Evolutionary conservation across 2,113 vertebrate species (phyloP).

Genomic region (Carassius gibelio): DNA sequence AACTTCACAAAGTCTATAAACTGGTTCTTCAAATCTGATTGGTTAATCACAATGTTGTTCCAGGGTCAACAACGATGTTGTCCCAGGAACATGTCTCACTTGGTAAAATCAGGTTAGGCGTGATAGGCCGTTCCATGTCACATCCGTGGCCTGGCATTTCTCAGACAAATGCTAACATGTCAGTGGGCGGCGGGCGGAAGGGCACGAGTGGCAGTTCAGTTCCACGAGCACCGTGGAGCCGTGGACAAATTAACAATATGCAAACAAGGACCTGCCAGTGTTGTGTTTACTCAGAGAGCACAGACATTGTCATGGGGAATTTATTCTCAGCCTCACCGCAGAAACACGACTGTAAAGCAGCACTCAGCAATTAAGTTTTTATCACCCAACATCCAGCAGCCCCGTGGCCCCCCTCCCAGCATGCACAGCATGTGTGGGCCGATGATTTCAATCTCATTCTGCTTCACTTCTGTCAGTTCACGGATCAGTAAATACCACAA

Average conservation of each 20-base stretch:
- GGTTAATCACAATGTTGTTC: no score
- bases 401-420: background rate
- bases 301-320: slow-evolving; percentile 56
- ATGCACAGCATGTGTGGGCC: slow-evolving; percentile 22
- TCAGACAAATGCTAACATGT: slow-evolving; percentile 52
- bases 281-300: slow-evolving; percentile 54
- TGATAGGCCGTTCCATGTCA: slow-evolving; percentile 30
- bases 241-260: slow-evolving; percentile 59
- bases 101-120: no score
- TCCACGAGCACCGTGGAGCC: background rate
- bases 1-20: no score
- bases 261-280: slow-evolving; percentile 51
- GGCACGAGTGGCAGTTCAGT: slow-evolving; percentile 6
- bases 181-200: slow-evolving; percentile 1
- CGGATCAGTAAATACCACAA: slow-evolving; percentile 10
- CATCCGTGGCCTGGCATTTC: slow-evolving; percentile 52
- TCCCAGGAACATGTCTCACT: no score
- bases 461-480: background rate
- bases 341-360: slow-evolving; percentile 46
- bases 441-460: slow-evolving; percentile 19
- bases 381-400: background rate
- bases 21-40: no score
- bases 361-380: slow-evolving; percentile 38
- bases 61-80: no score
- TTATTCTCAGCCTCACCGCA: slow-evolving; percentile 42